These are phyloP conservation scores for Calephelis perditalis DNA, from an alignment of 2,888 invertebrate species.

Conservation along the genomic window DNA sequence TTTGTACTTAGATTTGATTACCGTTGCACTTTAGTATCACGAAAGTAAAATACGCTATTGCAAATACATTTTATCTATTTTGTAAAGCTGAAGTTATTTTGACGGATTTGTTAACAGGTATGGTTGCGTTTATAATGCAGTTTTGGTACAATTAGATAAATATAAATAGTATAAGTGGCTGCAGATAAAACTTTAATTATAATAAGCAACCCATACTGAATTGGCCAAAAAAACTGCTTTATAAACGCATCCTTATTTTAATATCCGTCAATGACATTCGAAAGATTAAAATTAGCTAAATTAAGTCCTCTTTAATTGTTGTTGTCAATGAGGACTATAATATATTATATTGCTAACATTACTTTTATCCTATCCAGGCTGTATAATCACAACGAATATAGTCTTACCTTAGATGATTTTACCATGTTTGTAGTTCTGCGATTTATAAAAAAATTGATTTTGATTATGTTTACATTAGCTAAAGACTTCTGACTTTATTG, in stretches of 20 bases:
- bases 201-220: too few species aligned
- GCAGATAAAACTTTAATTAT: too few species aligned
- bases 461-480: too few species aligned
- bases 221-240: not conserved
- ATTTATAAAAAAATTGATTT: too few species aligned
- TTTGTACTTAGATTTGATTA: slow-evolving; percentile 12
- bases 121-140: too few species aligned
- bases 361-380: slow-evolving; percentile 58
- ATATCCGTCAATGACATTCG: slow-evolving; percentile 7
- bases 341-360: not conserved
- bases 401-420: slow-evolving; percentile 44
- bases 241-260: not conserved
- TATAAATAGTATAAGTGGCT: too few species aligned
- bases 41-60: slow-evolving; percentile 5
- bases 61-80: not conserved
- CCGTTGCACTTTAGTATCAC: slow-evolving; percentile 9
- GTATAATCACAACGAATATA: slow-evolving; percentile 70
- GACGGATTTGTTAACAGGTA: not conserved
- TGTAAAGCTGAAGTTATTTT: slow-evolving; percentile 1
- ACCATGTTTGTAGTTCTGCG: slow-evolving; percentile 31
- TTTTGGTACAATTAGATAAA: too few species aligned
- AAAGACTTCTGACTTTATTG: too few species aligned
- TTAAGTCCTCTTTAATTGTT: not conserved
- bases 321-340: not conserved
- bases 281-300: slow-evolving; percentile 3